Evolutionary conservation across 1,140 invertebrate species (phyloP), one percentile per base, ranked within the genome.

Genomic region (Drosophila bocki): DNA sequence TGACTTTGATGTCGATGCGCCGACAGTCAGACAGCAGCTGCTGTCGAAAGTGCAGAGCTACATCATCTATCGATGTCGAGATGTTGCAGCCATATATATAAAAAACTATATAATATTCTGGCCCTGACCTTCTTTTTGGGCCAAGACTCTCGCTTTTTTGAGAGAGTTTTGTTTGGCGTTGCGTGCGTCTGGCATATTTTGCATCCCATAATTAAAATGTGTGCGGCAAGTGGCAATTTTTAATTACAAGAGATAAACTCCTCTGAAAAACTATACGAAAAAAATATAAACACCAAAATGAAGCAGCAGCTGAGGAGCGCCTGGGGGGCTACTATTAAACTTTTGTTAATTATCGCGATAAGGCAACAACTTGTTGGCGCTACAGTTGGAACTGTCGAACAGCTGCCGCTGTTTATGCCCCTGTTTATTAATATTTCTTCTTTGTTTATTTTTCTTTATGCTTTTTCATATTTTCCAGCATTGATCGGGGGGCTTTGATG

Each of bases 131-230:
- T 86, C 44, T 86, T 86, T 65, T 57, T 51, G 44, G 67, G 68
- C 53, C 70, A 26, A 69, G 56, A 68, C 61, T 68, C 69, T 72
- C 54, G 67, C 42, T 68, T 51, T 70, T 50, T 37, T 41, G 47
- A 37, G 22, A 61, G 48, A n/a, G 51, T 83, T 59, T 83, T 59
- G 75, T 71, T 48, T 83, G 50, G 50, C n/a, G 51, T 83, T 75
- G 80, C 78, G 61, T 85, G 61, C 51, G 72, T 59, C 42, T 81
- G 42, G 35, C 72, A 37, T 22, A 54, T 80, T 84, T 84, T 68
- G 72, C 82, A 77, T 74, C 64, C 64, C 69, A 79, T 86, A 87
- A 87, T 80, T 86, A 82, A 86, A 86, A 80, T 87, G 83, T 82
- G 45, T 82, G 75, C 82, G 69, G 62, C 65, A 70, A 84, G 67